A percentile compares a stretch with the other conserved stretches of the same genome.
Evolutionary conservation across 2,797 vertebrate genomes (phyloP).

Genomic region (Staurois parvus): DNA sequence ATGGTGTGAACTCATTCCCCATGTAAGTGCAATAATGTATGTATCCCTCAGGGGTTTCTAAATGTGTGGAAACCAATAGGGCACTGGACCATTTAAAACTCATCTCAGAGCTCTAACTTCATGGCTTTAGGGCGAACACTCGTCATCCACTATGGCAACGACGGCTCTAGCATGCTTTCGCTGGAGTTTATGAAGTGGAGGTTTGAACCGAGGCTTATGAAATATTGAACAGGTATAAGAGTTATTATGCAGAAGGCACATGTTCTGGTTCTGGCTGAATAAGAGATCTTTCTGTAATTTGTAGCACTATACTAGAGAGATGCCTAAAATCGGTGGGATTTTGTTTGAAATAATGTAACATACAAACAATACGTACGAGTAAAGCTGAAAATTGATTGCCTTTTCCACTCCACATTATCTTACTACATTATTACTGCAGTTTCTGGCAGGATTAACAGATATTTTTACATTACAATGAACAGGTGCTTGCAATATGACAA

Average conservation of each 20-base stretch:
- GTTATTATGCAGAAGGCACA: background rate
- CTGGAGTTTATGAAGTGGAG: background rate
- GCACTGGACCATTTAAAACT: constrained; percentile 55
- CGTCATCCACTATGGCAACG: constrained; percentile 15
- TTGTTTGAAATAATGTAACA: too few species aligned
- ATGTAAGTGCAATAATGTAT: constrained; percentile 45
- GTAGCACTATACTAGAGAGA: background rate
- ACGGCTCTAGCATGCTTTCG: background rate
- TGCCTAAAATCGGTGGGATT: background rate
- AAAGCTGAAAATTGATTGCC: too few species aligned
- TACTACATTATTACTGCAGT: too few species aligned
- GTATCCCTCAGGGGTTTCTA: constrained; percentile 41
- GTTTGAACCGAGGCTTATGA: background rate
- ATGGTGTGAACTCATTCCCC: constrained; percentile 15
- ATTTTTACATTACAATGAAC: too few species aligned
- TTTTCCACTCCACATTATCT: too few species aligned
- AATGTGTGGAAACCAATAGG: constrained; percentile 50
- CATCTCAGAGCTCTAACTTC: constrained; percentile 29
- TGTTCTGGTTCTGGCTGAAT: background rate
- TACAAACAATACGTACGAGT: too few species aligned
- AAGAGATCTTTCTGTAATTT: background rate
- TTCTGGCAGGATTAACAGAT: too few species aligned
- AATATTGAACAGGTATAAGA: background rate
- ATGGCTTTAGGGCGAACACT: constrained; percentile 31
- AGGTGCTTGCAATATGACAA: too few species aligned